These are phyloP conservation scores for Albula goreensis DNA, from an alignment of 2,113 vertebrate species.

Conservation along the genomic window DNA sequence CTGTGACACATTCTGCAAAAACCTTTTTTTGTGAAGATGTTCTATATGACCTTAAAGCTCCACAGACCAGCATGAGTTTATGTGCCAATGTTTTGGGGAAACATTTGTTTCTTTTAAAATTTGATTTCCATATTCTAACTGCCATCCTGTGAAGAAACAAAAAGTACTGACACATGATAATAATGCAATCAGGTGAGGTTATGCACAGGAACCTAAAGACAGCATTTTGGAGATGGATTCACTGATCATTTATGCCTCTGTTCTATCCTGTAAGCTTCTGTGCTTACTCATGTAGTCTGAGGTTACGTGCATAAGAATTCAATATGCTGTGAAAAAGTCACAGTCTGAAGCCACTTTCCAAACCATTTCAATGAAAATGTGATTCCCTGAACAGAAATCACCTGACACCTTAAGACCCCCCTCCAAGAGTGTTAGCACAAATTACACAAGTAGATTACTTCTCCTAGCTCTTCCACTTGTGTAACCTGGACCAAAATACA, in stretches of 20 bases:
- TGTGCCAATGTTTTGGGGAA: neutral
- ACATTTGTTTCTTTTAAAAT: neutral
- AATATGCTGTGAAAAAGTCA: neutral
- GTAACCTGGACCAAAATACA: constrained; percentile 1
- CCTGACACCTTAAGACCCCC: neutral
- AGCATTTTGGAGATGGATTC: too few relatives aligned
- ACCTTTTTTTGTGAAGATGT: neutral
- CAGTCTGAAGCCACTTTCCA: neutral
- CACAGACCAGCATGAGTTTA: neutral
- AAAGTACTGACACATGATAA: neutral
- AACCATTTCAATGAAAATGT: neutral
- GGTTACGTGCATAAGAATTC: neutral
- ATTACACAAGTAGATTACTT: constrained; percentile 7
- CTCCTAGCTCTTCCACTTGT: neutral
- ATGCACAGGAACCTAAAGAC: too few relatives aligned
- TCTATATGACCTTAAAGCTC: too few relatives aligned
- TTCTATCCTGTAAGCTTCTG: neutral
- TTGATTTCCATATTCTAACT: neutral
- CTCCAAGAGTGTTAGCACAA: neutral
- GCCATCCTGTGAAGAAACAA: neutral
- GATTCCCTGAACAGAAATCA: neutral
- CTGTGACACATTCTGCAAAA: neutral
- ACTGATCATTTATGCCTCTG: neutral
- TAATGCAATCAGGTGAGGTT: neutral
- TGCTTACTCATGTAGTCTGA: neutral